phyloP scores from a whole-genome alignment of 2,888 invertebrate species.

The Noctua pronuba region DNA sequence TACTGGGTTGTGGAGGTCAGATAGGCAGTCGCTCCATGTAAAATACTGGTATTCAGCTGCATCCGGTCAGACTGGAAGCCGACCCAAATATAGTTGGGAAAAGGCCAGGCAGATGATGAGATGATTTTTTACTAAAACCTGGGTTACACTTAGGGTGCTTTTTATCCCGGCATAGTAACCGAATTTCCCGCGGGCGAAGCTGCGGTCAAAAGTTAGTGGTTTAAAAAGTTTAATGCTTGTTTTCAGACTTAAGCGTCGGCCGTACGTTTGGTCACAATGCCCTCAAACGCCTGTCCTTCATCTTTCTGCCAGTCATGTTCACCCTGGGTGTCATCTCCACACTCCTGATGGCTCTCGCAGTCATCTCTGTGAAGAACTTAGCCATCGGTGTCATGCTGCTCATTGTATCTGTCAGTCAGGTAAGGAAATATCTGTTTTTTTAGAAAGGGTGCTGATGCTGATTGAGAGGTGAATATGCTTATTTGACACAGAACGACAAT shows the following conservation, averaged over 20 bases:
- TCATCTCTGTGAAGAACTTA: conserved; percentile 93
- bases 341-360: conserved; percentile 92
- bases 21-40: too few relatives aligned
- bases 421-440: conserved; percentile 63
- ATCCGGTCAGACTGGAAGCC: too few relatives aligned
- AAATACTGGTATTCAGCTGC: too few relatives aligned
- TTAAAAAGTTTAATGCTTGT: neutral
- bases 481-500: neutral
- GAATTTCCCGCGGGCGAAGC: neutral
- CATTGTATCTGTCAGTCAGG: conserved; percentile 91
- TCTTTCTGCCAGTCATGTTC: conserved; percentile 94
- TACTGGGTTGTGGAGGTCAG: too few relatives aligned
- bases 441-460: too few relatives aligned
- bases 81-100: too few relatives aligned
- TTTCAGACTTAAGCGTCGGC: conserved; percentile 87
- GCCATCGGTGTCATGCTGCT: conserved; percentile 92
- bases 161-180: neutral
- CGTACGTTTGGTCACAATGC: conserved; percentile 94
- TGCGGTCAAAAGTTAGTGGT: neutral
- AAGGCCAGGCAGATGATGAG: too few relatives aligned
- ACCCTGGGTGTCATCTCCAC: conserved; percentile 94
- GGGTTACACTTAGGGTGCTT: neutral
- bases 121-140: neutral
- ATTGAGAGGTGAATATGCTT: neutral
- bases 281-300: conserved; percentile 92